phyloP scores from a whole-genome alignment of 2,888 invertebrate species.

The Lydus trimaculatus region DNA sequence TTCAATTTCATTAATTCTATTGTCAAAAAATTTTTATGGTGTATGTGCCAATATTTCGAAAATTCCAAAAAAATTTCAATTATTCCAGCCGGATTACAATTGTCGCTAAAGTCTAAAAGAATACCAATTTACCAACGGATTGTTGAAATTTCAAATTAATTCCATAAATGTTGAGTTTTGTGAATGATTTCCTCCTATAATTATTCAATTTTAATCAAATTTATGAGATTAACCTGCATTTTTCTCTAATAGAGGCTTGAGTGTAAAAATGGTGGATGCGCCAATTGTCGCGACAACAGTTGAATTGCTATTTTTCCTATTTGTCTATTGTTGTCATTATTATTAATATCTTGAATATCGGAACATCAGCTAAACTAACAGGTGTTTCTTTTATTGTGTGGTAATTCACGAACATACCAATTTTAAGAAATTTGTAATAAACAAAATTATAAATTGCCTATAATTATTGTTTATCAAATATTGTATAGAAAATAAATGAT shows the following conservation, averaged over 20 bases:
- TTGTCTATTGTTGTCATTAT: not conserved
- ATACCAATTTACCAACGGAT: no score
- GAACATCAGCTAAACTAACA: not conserved
- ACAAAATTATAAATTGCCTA: not conserved
- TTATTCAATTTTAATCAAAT: no score
- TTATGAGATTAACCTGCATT: no score
- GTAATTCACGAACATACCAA: not conserved
- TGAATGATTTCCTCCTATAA: no score
- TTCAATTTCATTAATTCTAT: constrained; percentile 9
- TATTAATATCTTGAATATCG: not conserved
- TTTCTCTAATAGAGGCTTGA: no score
- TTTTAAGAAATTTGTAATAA: not conserved
- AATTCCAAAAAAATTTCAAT: not conserved
- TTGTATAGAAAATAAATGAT: not conserved
- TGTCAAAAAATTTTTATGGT: not conserved
- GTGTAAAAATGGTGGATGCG: no score
- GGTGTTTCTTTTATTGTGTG: not conserved
- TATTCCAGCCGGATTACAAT: no score
- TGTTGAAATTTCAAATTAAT: no score
- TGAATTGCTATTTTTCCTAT: no score
- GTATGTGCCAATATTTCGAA: not conserved
- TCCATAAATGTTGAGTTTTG: no score
- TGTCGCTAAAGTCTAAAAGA: no score
- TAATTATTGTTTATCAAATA: not conserved
- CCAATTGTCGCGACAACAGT: no score